Evolutionary conservation across 2,888 invertebrate genomes (phyloP), one percentile per base, ranked within the genome.

Genomic region (Bedellia somnulentella): DNA sequence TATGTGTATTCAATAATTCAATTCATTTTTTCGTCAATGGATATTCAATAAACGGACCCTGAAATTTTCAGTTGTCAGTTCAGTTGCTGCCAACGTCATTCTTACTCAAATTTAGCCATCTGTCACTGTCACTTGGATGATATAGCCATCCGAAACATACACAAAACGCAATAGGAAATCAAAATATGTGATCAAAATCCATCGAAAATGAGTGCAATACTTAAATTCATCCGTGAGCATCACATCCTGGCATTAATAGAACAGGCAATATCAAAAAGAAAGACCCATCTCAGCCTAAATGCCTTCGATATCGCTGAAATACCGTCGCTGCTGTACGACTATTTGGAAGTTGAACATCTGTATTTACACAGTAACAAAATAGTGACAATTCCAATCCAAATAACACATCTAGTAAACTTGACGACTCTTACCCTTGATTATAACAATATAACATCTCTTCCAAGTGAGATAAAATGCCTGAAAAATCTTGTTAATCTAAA

Each of bases 181-280:
- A 66, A 59, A 71, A 56, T 64, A 57, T 55, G 57, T 50, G 45
- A 55, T 47, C 47, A 22, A 30, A 18, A 18, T 9, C 18, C 9
- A 18, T 18, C 18, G 49, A 73, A 61, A 66, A 83, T 83, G 82
- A 83, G 82, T 71, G 77, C 76, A 46, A 73, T 85, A 46, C 79
- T 82, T 56, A 80, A 83, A 60, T 85, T 82, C 58, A 80, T 85
- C 46, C 83, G 82, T 57, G 79, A 80, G 58, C 82, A 84, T 52
- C 81, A 84, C 47, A 80, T 83, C 48, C 52, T 83, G 44, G 83
- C 83, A 21, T 73, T 82, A 41, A 82, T 86, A 44, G 85, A 86
- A 62, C 79, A 80, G 47, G 83, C 80, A 6, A 68, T 80, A 33
- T 60, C 59, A 17, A 80, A 79, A 45, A 81, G 80, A 52, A 76